Evolutionary conservation across 2,888 invertebrate genomes (phyloP).

Genomic region (Schizaphis graminum): DNA sequence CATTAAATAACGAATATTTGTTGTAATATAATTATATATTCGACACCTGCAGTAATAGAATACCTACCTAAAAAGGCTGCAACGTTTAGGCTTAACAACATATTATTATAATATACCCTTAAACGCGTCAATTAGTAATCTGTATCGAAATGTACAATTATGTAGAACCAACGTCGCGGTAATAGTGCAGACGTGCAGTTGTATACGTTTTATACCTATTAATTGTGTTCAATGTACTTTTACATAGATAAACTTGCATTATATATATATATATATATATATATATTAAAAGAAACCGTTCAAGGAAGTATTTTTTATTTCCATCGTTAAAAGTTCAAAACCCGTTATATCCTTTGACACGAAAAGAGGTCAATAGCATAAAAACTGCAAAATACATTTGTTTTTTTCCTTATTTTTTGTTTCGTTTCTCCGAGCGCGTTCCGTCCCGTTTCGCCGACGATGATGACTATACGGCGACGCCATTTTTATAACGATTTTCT

Average conservation of each 20-base stretch:
- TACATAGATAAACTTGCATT: background rate
- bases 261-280: too few species aligned
- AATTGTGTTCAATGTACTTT: background rate
- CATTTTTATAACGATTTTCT: conserved; percentile 59
- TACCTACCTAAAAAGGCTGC: background rate
- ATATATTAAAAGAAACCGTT: background rate
- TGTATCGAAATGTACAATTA: background rate
- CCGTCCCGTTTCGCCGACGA: conserved; percentile 31
- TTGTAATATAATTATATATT: background rate
- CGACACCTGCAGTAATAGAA: background rate
- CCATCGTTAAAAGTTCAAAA: conserved; percentile 13
- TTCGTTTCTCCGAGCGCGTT: conserved; percentile 23
- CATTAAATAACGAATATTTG: background rate
- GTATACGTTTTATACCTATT: background rate
- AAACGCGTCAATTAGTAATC: background rate
- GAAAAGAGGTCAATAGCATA: conserved; percentile 38
- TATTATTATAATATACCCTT: background rate
- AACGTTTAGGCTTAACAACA: background rate
- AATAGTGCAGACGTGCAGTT: too few species aligned
- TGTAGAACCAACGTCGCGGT: background rate
- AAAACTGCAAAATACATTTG: conserved; percentile 25
- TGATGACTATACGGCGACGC: background rate
- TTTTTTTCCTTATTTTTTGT: background rate
- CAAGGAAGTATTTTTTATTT: background rate
- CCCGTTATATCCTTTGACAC: background rate